Base-by-base conservation (phyloP, 2,113 vertebrate species). In the Pampusana beccarii region DNA sequence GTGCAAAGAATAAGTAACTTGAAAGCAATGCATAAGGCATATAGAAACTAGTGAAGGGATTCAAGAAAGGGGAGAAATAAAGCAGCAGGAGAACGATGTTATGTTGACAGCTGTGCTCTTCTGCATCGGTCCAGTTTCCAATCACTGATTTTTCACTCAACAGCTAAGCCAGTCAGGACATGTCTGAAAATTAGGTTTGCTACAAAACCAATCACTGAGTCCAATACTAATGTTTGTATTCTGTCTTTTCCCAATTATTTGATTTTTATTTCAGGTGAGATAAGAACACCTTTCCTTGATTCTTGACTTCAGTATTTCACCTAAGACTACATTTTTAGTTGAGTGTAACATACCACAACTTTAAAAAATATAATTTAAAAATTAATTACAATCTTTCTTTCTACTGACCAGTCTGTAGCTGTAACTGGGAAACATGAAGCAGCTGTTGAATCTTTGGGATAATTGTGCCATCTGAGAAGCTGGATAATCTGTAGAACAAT, bases 401-500 rank as follows among this genome's bases (percentile, higher is more conserved):
- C 72, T 57, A 80, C n/a, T 85, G 44, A 75, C 71, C 56, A 80
- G n/a, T 90, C 40, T 88, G 38, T 69, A 88, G 24, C 34, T 60
- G 40, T 82, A 82, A 74, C 51, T 58, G 29, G n/a, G 38, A 84
- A 88, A 64, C 16, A 56, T 50, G 44, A 93, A 90, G 28, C 53
- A 79, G 62, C 82, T 96, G 62, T 57, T 67, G 54, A 91, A 66
- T 34, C 75, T 54, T 69, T 75, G 56, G 44, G 34, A 79, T 65
- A 78, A 87, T 60, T 70, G 44, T 78, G 86, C 20, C 83, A 73
- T 97, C 78, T 86, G 48, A 90, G 80, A 94, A 72, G 44, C 42
- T n/a, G 16, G 58, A 71, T 81, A 95, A 90, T 85, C 77, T 29
- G 46, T 85, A 36, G n/a, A 75, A 79, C 31, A 72, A 40, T 87